Evolutionary conservation across 2,113 vertebrate genomes (phyloP), one percentile per base, ranked within the genome.

Genomic region (Labrus mixtus): DNA sequence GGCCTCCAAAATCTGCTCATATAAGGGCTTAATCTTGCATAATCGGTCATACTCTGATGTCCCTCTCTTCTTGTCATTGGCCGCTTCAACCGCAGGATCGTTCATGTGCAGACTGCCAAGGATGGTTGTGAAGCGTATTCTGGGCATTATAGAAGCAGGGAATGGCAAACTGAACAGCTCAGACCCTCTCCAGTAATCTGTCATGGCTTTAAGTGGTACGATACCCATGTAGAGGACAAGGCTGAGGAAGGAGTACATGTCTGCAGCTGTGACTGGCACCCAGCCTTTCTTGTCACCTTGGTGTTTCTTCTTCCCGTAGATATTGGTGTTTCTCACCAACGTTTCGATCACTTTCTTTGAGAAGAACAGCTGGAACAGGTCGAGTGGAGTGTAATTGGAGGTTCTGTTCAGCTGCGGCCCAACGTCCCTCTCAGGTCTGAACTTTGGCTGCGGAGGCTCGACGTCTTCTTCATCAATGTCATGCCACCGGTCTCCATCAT

Each of bases 171-270:
- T 56, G 63, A 85, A 90, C 8, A 91, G 71, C 22, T 74, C 53
- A 4, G 84, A 71, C 36, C 82, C 80, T 61, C 71, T 87, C 90
- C 90, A 89, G 57, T 77, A 90, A 1, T 91, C 90, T 17, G 37
- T 81, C 9, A 91, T 67, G 9, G 86, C 82, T 56, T 91, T 91
- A 0, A 91, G 76, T 0, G 88, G 88, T 0, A 68, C 90, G 0
- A 90, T 22, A 0, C 88, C 90, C 88, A 91, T 87, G 64, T 91
- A 91, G 69, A 91, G 79, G 56, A 91, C 87, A 0, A 91, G 82
- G 33, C 51, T 45, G 43, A 91, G 36, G 60, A 73, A 87, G 12
- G 90, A 88, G 46, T 90, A 79, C 90, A 91, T 90, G 4, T 91
- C 90, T 3, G 75, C 84, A 7, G 29, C 4, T 1, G 74, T 85